Evolutionary conservation across 2,113 vertebrate genomes (phyloP).

Genomic region (Campylomormyrus numenius): DNA sequence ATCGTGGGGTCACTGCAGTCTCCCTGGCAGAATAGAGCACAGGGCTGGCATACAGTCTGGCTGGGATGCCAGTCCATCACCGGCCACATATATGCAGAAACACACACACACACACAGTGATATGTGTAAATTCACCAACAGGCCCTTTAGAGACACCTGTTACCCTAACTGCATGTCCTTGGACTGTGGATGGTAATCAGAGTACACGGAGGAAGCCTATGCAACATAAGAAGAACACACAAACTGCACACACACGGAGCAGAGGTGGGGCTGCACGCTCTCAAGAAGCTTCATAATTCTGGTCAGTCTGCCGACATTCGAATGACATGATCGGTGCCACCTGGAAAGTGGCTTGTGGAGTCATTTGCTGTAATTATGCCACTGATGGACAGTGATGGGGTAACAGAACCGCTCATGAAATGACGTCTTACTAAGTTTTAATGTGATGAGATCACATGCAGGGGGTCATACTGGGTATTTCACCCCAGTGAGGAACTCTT

Average conservation of each 20-base stretch:
- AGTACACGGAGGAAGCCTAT: background rate
- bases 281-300: background rate
- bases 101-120: background rate
- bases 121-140: background rate
- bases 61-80: background rate
- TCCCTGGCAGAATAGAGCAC: background rate
- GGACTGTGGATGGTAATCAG: background rate
- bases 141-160: background rate
- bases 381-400: constrained; percentile 32
- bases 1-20: background rate
- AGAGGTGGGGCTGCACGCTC: background rate
- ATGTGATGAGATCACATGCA: background rate
- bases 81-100: background rate
- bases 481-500: background rate
- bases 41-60: background rate
- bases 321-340: constrained; percentile 39
- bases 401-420: constrained; percentile 39
- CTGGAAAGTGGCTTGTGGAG: constrained; percentile 22
- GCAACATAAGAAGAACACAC: background rate
- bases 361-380: constrained; percentile 45
- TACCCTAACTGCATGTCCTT: background rate
- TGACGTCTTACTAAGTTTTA: constrained; percentile 10
- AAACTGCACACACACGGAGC: background rate
- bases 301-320: constrained; percentile 33
- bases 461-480: background rate